Conservation (phyloP, 2,113 vertebrate genomes). For the Alectura lathami region DNA sequence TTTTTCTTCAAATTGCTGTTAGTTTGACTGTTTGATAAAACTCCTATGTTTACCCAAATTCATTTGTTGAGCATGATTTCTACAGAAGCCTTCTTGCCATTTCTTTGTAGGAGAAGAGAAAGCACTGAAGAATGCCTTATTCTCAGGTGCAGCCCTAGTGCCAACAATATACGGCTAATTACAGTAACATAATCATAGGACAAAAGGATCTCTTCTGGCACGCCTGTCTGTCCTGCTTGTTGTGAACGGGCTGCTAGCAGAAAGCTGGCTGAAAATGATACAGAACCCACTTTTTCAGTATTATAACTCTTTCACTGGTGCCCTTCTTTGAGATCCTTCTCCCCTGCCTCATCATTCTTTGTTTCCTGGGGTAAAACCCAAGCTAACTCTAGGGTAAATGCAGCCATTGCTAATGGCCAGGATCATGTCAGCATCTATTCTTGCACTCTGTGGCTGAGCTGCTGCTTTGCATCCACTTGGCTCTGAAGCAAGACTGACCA, state of each 20-base stretch:
- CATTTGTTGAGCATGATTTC: not conserved
- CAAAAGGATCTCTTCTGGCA: not conserved
- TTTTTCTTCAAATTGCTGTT: not conserved
- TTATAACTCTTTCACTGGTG: not conserved
- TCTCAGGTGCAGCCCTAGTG: not conserved
- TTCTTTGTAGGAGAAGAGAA: not conserved
- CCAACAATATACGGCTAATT: not conserved
- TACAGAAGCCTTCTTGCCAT: not conserved
- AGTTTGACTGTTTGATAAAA: not conserved
- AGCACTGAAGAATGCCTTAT: not conserved
- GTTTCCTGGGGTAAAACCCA: not conserved
- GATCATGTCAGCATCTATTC: not conserved
- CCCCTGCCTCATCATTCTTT: not conserved
- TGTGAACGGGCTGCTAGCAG: not conserved
- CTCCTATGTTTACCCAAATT: not conserved
- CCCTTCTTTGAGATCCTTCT: not conserved
- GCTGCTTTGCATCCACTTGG: not conserved
- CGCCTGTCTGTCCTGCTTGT: not conserved
- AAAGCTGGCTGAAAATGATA: not conserved
- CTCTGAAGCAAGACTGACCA: not conserved
- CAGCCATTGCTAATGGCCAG: not conserved
- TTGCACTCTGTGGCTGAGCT: fast-evolving
- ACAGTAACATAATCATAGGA: not conserved
- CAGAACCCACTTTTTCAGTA: not conserved
- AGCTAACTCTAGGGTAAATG: not conserved